phyloP scores from a whole-genome alignment of 2,888 invertebrate genomes.

The Diplolepis rosae region DNA sequence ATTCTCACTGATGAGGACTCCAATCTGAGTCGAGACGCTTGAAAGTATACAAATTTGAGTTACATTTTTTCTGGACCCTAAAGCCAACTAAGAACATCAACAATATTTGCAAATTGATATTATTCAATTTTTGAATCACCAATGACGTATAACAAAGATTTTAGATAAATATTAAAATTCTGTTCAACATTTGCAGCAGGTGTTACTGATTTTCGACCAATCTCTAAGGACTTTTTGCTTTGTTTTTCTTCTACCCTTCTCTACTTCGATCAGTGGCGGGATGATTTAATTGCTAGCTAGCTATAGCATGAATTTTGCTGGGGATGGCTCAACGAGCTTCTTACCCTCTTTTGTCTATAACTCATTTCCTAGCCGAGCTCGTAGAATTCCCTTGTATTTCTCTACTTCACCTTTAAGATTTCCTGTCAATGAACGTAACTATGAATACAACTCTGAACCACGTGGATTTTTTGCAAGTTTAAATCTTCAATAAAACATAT shows the following conservation, averaged over 20 bases:
- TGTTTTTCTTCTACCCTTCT: neutral
- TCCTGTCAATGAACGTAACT: constrained; percentile 13
- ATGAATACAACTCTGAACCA: neutral
- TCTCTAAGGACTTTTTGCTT: neutral
- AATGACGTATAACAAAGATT: no score
- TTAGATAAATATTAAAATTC: neutral
- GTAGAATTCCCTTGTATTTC: constrained; percentile 3
- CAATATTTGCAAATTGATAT: no score
- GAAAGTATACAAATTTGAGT: no score
- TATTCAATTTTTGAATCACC: no score
- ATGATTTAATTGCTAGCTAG: constrained; percentile 21
- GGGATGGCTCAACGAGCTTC: constrained; percentile 11
- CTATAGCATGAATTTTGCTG: neutral
- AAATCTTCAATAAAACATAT: neutral
- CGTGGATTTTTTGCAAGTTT: no score
- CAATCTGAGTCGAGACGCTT: no score
- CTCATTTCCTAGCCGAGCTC: neutral
- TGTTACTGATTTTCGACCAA: neutral
- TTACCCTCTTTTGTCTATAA: constrained; percentile 8
- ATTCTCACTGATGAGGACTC: no score
- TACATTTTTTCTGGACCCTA: no score
- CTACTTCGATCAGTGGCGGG: constrained; percentile 7
- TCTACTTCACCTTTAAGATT: constrained; percentile 23
- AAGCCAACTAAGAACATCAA: no score
- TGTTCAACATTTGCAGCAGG: neutral